A percentile compares a stretch with the other conserved stretches of the same genome.
phyloP scores from a whole-genome alignment of 2,888 invertebrate species.

The Polydrusus cervinus region DNA sequence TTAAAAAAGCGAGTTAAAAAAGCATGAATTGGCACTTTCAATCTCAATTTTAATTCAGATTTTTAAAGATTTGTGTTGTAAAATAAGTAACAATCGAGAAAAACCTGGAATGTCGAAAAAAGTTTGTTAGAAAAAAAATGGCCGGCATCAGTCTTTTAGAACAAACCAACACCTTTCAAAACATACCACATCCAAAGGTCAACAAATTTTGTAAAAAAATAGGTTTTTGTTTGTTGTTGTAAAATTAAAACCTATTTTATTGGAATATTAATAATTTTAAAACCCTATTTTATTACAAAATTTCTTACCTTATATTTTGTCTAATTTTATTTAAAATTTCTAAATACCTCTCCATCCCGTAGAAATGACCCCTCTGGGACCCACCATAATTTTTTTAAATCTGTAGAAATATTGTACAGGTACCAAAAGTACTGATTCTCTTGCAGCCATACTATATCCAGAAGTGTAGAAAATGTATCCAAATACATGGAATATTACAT shows the following conservation, averaged over 20 bases:
- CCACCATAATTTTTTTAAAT: neutral
- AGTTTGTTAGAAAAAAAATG: conserved; percentile 10
- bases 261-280: neutral
- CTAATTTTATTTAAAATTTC: neutral
- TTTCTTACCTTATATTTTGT: neutral
- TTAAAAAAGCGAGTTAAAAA: too few relatives aligned
- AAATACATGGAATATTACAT: too few relatives aligned
- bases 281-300: neutral
- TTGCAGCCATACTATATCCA: too few relatives aligned
- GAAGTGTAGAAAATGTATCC: too few relatives aligned
- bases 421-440: too few relatives aligned
- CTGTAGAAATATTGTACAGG: neutral
- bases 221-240: neutral
- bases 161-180: conserved; percentile 19
- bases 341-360: neutral
- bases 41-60: neutral
- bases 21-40: neutral
- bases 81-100: conserved; percentile 14
- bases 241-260: neutral
- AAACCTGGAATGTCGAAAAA: conserved; percentile 21
- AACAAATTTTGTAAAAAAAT: conserved; percentile 8
- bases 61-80: neutral
- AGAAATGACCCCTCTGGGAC: neutral
- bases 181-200: conserved; percentile 8
- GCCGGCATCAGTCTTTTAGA: conserved; percentile 21